phyloP scores from a whole-genome alignment of 2,888 invertebrate genomes.

The Cabera pusaria region DNA sequence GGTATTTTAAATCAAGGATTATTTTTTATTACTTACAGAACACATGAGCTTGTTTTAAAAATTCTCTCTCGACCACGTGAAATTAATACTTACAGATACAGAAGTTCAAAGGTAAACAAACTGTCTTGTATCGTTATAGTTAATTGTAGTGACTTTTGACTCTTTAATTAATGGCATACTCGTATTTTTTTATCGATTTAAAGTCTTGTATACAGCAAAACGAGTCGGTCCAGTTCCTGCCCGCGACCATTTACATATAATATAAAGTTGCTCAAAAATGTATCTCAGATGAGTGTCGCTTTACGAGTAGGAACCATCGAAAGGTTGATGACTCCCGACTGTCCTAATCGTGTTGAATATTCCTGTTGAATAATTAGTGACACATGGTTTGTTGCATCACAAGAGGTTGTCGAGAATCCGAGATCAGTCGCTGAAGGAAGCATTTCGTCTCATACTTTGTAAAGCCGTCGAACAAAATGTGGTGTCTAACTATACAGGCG shows the following conservation, averaged over 20 bases:
- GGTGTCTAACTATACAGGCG: slow-evolving; percentile 29
- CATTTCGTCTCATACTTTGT: slow-evolving; percentile 3
- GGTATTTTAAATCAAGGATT: no score
- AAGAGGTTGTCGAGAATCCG: slow-evolving; percentile 30
- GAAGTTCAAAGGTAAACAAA: no score
- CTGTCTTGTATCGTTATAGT: no score
- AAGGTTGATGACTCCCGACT: slow-evolving; percentile 41
- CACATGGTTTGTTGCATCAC: slow-evolving; percentile 55
- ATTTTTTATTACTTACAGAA: no score
- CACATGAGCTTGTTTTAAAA: no score
- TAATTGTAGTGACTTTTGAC: no score
- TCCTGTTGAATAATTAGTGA: slow-evolving; percentile 50
- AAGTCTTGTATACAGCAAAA: slow-evolving; percentile 2
- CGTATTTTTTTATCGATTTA: no score
- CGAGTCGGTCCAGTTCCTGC: slow-evolving; percentile 5
- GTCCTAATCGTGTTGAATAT: slow-evolving; percentile 48
- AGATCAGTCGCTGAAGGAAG: slow-evolving; percentile 26
- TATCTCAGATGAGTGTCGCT: background rate
- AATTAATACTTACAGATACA: no score
- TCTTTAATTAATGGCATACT: no score
- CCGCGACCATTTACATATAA: slow-evolving; percentile 17
- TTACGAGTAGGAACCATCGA: slow-evolving; percentile 9
- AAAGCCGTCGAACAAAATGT: slow-evolving; percentile 21
- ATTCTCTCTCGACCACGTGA: no score
- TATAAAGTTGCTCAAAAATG: slow-evolving; percentile 6